phyloP scores from a whole-genome alignment of 1,140 invertebrate genomes.

The Drosophila tristis region DNA sequence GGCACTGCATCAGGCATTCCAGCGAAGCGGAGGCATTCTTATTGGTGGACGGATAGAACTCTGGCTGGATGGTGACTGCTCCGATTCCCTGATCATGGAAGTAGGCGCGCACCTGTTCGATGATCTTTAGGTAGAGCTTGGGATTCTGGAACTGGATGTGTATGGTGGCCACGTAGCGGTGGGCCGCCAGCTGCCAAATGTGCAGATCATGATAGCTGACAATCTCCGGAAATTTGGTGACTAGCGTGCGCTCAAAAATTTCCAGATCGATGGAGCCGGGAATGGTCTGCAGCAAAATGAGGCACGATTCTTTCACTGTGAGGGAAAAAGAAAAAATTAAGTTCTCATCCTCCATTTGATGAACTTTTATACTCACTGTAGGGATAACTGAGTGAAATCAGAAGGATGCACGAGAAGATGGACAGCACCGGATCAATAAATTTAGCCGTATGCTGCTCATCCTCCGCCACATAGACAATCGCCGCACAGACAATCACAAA shows the following conservation, averaged over 20 bases:
- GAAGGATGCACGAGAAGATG: conserved; percentile 87
- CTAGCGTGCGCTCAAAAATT: conserved; percentile 87
- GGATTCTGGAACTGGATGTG: conserved; percentile 90
- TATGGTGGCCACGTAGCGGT: conserved; percentile 89
- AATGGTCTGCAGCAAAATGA: conserved; percentile 92
- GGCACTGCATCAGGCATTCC: conserved; percentile 78
- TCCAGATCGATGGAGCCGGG: conserved; percentile 91
- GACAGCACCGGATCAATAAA: conserved; percentile 90
- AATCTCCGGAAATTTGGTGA: conserved; percentile 90
- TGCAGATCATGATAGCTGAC: conserved; percentile 93
- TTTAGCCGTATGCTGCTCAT: conserved; percentile 86
- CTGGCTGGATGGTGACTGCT: conserved; percentile 91
- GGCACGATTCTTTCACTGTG: conserved; percentile 90
- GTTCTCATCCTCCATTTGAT: neutral
- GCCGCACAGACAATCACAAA: conserved; percentile 89
- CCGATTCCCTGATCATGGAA: conserved; percentile 90
- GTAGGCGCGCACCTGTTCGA: conserved; percentile 88
- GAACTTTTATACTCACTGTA: conserved; percentile 87
- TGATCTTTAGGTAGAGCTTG: conserved; percentile 85
- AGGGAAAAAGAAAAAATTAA: conserved; percentile 30
- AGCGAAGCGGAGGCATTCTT: conserved; percentile 62
- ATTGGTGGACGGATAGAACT: conserved; percentile 86
- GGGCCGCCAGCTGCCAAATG: conserved; percentile 90
- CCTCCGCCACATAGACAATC: conserved; percentile 87
- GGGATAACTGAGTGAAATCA: conserved; percentile 89